These are phyloP conservation scores for Stenodera caucasica DNA, from an alignment of 2,888 invertebrate genomes.

Conservation along the genomic window DNA sequence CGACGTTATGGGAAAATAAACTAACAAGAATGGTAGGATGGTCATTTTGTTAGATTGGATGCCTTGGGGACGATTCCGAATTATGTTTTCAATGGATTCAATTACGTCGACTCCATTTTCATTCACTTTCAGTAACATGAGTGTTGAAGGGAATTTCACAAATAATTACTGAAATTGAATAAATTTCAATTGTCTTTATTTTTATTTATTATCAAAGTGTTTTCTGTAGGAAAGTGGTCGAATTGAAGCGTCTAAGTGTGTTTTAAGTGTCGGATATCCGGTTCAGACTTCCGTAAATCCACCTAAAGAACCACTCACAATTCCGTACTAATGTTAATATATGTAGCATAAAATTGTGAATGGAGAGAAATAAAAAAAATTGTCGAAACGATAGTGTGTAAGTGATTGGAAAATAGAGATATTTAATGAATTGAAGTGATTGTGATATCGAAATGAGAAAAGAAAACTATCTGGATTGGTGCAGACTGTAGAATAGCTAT, in stretches of 20 bases:
- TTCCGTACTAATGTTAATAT: constrained; percentile 1
- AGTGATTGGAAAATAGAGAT: constrained; percentile 38
- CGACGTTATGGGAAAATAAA: constrained; percentile 29
- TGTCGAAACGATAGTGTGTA: constrained; percentile 33
- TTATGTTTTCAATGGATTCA: constrained; percentile 40
- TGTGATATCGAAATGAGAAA: constrained; percentile 30
- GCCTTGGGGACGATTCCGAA: constrained; percentile 33
- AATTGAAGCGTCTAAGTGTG: constrained; percentile 25
- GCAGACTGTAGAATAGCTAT: constrained; percentile 27
- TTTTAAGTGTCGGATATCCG: constrained; percentile 28
- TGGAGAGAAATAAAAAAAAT: not conserved
- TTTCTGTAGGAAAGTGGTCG: constrained; percentile 10
- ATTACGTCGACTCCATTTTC: constrained; percentile 33
- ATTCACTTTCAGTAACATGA: constrained; percentile 26
- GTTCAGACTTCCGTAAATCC: constrained; percentile 1
- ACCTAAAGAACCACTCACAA: constrained; percentile 2
- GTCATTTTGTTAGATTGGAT: constrained; percentile 35
- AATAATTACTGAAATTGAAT: too few relatives aligned
- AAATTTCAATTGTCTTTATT: not conserved
- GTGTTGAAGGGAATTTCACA: too few relatives aligned
- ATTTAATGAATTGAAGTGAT: constrained; percentile 35
- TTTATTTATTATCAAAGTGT: not conserved
- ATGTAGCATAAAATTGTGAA: constrained; percentile 2
- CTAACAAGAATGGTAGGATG: constrained; percentile 25
- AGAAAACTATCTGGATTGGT: constrained; percentile 29